These are phyloP conservation scores for Limnephilus marmoratus DNA, from an alignment of 2,888 invertebrate genomes.

Conservation along the genomic window DNA sequence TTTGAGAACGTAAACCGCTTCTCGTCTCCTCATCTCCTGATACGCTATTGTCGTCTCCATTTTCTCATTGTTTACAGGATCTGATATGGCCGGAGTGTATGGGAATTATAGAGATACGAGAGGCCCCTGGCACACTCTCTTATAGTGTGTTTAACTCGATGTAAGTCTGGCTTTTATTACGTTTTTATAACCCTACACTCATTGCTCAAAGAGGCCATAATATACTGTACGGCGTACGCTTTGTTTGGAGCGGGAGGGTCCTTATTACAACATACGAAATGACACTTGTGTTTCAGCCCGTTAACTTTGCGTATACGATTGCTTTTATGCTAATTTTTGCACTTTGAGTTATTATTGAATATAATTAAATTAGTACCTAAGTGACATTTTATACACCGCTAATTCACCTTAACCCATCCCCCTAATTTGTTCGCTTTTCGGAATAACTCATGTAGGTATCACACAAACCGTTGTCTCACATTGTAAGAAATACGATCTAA, in stretches of 20 bases:
- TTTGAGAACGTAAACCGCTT: slow-evolving; percentile 64
- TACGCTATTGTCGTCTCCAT: slow-evolving; percentile 60
- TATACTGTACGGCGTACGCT: slow-evolving; percentile 24
- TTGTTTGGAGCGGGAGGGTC: slow-evolving; percentile 12
- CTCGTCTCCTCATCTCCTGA: slow-evolving; percentile 51
- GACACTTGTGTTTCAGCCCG: neutral
- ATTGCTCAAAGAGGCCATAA: slow-evolving; percentile 54
- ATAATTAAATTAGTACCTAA: neutral
- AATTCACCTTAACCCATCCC: neutral
- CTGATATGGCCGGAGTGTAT: slow-evolving; percentile 62
- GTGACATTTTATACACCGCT: neutral
- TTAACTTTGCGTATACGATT: neutral
- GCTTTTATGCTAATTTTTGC: neutral
- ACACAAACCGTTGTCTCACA: too few relatives aligned
- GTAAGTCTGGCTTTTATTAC: slow-evolving; percentile 66
- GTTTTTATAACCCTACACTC: slow-evolving; percentile 62
- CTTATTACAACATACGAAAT: slow-evolving; percentile 32
- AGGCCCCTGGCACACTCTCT: slow-evolving; percentile 64
- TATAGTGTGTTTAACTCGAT: slow-evolving; percentile 67
- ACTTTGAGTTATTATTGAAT: neutral
- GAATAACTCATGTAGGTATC: too few relatives aligned
- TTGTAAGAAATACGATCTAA: too few relatives aligned
- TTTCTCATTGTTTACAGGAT: slow-evolving; percentile 62
- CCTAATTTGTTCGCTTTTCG: too few relatives aligned
- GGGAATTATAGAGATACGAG: slow-evolving; percentile 62